These are phyloP conservation scores for Troglohyphantes excavatus DNA, from an alignment of 2,888 invertebrate genomes.

Conservation along the genomic window DNA sequence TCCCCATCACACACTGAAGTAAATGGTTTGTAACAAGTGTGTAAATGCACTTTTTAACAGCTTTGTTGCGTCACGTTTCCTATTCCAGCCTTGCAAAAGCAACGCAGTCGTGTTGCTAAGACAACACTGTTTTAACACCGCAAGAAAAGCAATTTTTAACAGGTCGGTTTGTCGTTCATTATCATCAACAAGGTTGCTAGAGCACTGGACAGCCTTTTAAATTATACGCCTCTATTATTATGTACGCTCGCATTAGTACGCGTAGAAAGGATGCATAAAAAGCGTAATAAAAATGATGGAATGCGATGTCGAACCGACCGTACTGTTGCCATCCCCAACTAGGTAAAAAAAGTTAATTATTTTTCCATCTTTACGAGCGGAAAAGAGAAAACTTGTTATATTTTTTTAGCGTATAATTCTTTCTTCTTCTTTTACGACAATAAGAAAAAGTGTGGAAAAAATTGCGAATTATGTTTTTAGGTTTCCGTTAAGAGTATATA, in stretches of 20 bases:
- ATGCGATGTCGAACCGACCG: slow-evolving; percentile 16
- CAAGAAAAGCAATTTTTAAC: slow-evolving; percentile 70
- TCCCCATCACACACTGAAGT: neutral
- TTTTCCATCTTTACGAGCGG: slow-evolving; percentile 73
- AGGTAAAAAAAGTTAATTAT: slow-evolving; percentile 73
- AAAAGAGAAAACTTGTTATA: slow-evolving; percentile 42
- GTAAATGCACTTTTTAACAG: slow-evolving; percentile 27
- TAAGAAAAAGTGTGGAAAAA: slow-evolving; percentile 26
- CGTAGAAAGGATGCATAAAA: slow-evolving; percentile 58
- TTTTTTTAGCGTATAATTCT: slow-evolving; percentile 8
- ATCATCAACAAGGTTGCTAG: slow-evolving; percentile 70
- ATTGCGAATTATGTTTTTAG: slow-evolving; percentile 65
- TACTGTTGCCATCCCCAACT: slow-evolving; percentile 67
- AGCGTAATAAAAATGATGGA: slow-evolving; percentile 76
- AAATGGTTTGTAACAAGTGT: slow-evolving; percentile 14
- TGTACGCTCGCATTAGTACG: slow-evolving; percentile 71
- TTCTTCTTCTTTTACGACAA: slow-evolving; percentile 12
- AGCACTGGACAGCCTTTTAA: slow-evolving; percentile 73
- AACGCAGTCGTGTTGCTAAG: slow-evolving; percentile 42
- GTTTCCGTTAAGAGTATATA: slow-evolving; percentile 72
- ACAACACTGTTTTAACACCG: slow-evolving; percentile 55
- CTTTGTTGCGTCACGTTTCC: slow-evolving; percentile 9
- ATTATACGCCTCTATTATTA: slow-evolving; percentile 75
- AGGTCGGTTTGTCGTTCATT: slow-evolving; percentile 70
- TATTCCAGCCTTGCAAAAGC: neutral